A percentile compares a stretch with the other conserved stretches of the same genome.
These are phyloP conservation scores for Brachyrhaphis roseni DNA, from an alignment of 2,797 vertebrate species.

Conservation along the genomic window DNA sequence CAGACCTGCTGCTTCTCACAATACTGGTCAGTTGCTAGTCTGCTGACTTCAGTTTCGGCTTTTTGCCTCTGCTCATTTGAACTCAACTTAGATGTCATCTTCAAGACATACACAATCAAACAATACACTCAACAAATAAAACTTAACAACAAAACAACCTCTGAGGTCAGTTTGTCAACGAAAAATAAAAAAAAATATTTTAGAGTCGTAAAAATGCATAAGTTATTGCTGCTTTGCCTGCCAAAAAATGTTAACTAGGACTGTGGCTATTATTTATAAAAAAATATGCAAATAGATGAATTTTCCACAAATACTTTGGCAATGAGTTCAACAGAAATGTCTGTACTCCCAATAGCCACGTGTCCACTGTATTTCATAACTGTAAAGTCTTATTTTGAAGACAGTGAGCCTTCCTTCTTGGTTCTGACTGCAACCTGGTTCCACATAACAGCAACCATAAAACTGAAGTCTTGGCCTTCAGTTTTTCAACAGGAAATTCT, in stretches of 20 bases:
- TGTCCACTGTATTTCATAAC: background rate
- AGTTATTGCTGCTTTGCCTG: background rate
- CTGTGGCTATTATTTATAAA: too few species aligned
- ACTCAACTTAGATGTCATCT: background rate
- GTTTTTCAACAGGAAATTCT: background rate
- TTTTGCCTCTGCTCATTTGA: background rate
- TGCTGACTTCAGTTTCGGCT: background rate
- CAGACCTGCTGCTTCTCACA: background rate
- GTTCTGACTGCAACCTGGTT: background rate
- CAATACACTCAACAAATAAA: background rate
- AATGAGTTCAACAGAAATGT: background rate
- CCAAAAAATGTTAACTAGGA: background rate
- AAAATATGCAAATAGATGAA: background rate
- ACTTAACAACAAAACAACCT: background rate
- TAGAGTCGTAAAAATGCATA: background rate
- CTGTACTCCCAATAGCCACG: background rate
- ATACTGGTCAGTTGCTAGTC: background rate
- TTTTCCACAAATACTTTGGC: background rate
- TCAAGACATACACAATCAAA: background rate
- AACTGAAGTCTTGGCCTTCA: background rate
- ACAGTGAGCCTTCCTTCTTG: background rate
- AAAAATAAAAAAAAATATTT: background rate
- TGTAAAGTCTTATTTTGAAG: background rate
- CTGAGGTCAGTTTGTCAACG: background rate
- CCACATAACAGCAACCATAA: background rate